Evolutionary conservation across 2,113 vertebrate species (phyloP).

Genomic region (Polypterus bichir): DNA sequence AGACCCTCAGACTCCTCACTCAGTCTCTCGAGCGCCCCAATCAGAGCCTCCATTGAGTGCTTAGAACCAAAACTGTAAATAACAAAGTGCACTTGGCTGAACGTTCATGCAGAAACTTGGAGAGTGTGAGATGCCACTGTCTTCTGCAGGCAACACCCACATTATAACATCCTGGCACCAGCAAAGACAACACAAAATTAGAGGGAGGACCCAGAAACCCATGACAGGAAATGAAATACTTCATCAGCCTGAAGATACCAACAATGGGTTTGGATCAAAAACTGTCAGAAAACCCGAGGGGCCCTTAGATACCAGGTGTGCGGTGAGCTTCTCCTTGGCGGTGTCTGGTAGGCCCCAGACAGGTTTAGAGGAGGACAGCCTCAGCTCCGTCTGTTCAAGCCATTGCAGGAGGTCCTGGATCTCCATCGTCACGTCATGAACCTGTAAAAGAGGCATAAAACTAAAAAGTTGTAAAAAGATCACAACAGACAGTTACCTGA

Average conservation of each 20-base stretch:
- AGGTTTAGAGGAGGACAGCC: slow-evolving; percentile 55
- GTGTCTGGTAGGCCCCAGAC: slow-evolving; percentile 62
- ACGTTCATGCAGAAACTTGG: too few relatives aligned
- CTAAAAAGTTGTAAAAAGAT: not conserved
- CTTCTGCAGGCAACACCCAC: too few relatives aligned
- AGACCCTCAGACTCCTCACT: too few relatives aligned
- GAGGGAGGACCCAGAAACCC: too few relatives aligned
- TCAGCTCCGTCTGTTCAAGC: slow-evolving; percentile 71
- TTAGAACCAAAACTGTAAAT: too few relatives aligned
- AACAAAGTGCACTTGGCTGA: too few relatives aligned
- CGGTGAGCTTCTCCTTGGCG: slow-evolving; percentile 51
- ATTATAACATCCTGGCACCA: not conserved
- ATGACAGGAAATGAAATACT: too few relatives aligned
- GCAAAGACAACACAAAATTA: not conserved
- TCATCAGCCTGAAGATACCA: not conserved
- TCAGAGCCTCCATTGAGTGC: too few relatives aligned
- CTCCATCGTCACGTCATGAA: slow-evolving; percentile 73
- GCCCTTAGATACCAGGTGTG: slow-evolving; percentile 40
- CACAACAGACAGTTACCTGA: not conserved
- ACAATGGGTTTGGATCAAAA: too few relatives aligned
- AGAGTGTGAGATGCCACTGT: too few relatives aligned
- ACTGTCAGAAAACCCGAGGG: too few relatives aligned
- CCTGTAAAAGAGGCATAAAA: slow-evolving; percentile 32
- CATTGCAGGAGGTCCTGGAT: slow-evolving; percentile 72
- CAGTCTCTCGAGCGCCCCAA: too few relatives aligned